Evolutionary conservation across 2,797 vertebrate genomes (phyloP).

Genomic region (Sebastes elongatus): DNA sequence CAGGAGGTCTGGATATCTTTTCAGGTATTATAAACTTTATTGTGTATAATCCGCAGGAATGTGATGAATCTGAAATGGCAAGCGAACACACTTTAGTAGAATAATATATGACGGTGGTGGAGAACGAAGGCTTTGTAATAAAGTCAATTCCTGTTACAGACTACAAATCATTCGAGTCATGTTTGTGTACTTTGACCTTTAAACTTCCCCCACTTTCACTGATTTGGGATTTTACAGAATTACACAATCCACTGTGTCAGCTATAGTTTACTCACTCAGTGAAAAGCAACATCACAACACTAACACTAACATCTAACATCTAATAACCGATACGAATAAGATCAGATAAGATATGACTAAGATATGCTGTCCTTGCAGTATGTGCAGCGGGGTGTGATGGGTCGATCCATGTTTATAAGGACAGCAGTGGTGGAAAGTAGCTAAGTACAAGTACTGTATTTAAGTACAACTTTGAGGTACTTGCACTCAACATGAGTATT

Average conservation of each 20-base stretch:
- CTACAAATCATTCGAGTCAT: not conserved
- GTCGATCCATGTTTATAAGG: not conserved
- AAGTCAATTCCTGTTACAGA: not conserved
- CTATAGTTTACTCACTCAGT: not conserved
- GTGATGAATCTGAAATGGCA: not conserved
- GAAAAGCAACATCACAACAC: not conserved
- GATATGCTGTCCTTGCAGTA: not conserved
- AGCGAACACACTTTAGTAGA: not conserved
- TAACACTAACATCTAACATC: not conserved
- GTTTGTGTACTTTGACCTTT: slow-evolving; percentile 49
- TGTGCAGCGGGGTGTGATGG: not conserved
- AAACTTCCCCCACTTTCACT: slow-evolving; percentile 34
- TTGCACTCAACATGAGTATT: not conserved
- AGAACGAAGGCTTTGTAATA: not conserved
- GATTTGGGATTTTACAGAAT: slow-evolving; percentile 34
- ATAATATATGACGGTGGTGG: not conserved
- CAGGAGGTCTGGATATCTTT: not conserved
- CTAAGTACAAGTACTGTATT: not conserved
- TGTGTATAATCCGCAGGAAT: not conserved
- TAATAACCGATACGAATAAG: not conserved
- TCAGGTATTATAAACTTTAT: not conserved
- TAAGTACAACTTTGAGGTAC: too few relatives aligned
- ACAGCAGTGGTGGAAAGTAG: not conserved
- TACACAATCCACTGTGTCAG: slow-evolving; percentile 28
- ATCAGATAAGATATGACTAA: not conserved